Evolutionary conservation across 2,113 vertebrate species (phyloP).

Genomic region (human (Homo sapiens)): GRCh38 chr2:86764501-86765000

Average conservation of each 20-base stretch:
- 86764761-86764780: neutral
- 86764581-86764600: neutral
- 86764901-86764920: conserved; percentile 37
- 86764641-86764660: neutral
- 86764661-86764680: neutral
- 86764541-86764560: neutral
- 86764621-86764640: neutral
- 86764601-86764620: neutral
- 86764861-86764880: neutral
- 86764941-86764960: neutral
- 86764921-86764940: conserved; percentile 63
- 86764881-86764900: neutral
- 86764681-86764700: neutral
- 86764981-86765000: neutral
- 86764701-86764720: neutral
- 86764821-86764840: neutral
- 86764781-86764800: neutral
- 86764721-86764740: neutral
- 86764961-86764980: neutral
- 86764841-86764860: neutral
- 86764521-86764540: neutral
- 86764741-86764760: neutral
- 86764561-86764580: neutral
- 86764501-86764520: neutral
- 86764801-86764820: neutral